Evolutionary conservation across 2,797 vertebrate genomes (phyloP).

Genomic region (Ciconia nigra): DNA sequence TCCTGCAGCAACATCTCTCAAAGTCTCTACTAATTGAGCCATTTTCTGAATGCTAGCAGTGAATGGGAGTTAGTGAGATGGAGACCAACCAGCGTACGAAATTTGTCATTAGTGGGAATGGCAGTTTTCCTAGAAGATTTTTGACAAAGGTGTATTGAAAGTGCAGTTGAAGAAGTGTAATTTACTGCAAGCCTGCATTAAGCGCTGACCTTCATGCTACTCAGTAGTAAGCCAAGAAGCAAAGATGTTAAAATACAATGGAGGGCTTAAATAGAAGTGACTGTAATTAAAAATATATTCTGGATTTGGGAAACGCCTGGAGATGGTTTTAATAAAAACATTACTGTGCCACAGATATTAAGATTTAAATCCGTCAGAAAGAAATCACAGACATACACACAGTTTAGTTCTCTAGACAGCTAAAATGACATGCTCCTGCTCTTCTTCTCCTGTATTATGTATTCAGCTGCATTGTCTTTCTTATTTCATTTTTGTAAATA

Average conservation of each 20-base stretch:
- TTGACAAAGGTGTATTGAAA: neutral
- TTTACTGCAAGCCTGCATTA: neutral
- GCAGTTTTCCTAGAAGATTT: constrained; percentile 9
- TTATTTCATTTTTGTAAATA: neutral
- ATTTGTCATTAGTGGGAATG: neutral
- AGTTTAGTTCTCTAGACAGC: neutral
- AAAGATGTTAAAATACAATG: neutral
- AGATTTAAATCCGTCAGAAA: neutral
- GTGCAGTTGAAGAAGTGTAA: neutral
- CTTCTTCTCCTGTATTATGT: neutral
- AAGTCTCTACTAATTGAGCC: constrained; percentile 31
- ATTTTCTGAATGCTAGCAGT: constrained; percentile 30
- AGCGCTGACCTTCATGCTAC: neutral
- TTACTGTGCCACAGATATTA: neutral
- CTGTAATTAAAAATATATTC: neutral
- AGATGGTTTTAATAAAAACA: neutral
- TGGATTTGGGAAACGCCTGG: neutral
- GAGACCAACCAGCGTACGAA: neutral
- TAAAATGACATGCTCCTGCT: neutral
- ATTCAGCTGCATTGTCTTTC: neutral
- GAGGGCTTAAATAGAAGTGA: neutral
- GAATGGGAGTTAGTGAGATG: neutral
- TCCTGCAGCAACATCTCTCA: constrained; percentile 8
- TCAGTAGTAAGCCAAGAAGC: neutral
- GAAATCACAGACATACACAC: neutral